Conservation (phyloP, 2,888 invertebrate genomes). For the Omphaloscelis lunosa region DNA sequence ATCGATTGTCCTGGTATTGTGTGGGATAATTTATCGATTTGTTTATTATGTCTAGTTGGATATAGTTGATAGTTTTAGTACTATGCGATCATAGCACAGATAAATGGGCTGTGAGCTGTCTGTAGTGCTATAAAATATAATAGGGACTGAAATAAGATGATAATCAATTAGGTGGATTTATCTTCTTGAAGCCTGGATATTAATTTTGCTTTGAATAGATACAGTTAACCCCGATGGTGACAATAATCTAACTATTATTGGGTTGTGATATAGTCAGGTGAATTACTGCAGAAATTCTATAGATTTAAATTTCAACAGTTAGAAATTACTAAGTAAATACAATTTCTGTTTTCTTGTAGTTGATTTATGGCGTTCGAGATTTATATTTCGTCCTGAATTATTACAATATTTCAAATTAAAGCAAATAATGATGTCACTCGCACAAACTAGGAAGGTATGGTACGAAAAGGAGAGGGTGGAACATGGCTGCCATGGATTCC, state of each 20-base stretch:
- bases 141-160: slow-evolving; percentile 48
- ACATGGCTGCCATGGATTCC: background rate
- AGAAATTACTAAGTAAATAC: background rate
- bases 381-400: background rate
- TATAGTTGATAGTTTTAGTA: slow-evolving; percentile 61
- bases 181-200: slow-evolving; percentile 24
- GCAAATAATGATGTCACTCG: background rate
- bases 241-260: slow-evolving; percentile 9
- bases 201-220: slow-evolving; percentile 29
- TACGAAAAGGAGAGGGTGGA: background rate
- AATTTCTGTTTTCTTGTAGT: background rate
- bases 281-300: background rate
- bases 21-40: slow-evolving; percentile 64
- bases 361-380: background rate
- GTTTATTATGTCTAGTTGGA: slow-evolving; percentile 55
- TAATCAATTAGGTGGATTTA: slow-evolving; percentile 57
- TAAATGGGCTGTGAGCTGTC: slow-evolving; percentile 53
- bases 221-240: slow-evolving; percentile 14
- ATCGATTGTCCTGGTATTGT: slow-evolving; percentile 61
- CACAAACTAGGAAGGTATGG: background rate
- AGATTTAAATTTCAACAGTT: background rate
- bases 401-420: background rate
- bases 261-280: background rate
- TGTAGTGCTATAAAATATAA: slow-evolving; percentile 47
- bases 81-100: slow-evolving; percentile 47